Percentiles rank a stretch among this genome's conserved stretches.
phyloP scores from a whole-genome alignment of 2,797 vertebrate species.

The Pseudotriccus pelzelni region DNA sequence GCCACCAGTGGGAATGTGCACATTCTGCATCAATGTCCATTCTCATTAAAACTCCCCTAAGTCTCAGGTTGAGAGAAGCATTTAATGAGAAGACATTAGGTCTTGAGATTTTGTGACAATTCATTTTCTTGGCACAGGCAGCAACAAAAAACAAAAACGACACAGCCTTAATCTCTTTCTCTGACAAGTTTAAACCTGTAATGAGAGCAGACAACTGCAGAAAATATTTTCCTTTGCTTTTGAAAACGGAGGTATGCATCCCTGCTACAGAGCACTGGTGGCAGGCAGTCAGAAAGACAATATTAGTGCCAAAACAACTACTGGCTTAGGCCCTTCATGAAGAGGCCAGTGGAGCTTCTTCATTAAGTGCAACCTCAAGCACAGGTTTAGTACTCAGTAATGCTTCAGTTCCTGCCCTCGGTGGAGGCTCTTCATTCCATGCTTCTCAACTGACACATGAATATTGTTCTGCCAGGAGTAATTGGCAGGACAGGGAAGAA shows the following conservation, averaged over 20 bases:
- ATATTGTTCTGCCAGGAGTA: neutral
- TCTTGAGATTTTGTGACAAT: conserved; percentile 18
- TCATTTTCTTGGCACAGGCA: conserved; percentile 47
- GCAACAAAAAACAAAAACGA: neutral
- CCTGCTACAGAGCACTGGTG: neutral
- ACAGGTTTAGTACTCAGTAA: neutral
- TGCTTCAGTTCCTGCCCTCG: neutral
- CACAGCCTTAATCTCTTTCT: conserved; percentile 21
- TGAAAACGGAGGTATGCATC: neutral
- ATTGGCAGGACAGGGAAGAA: neutral
- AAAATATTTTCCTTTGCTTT: neutral
- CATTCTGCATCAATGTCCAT: neutral
- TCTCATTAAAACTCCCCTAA: neutral
- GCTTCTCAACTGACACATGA: neutral
- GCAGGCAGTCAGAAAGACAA: neutral
- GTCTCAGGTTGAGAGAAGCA: neutral
- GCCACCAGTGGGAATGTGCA: neutral
- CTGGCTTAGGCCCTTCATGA: neutral
- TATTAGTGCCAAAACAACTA: neutral
- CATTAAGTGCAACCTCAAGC: neutral
- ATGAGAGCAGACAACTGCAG: conserved; percentile 29
- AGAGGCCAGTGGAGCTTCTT: neutral
- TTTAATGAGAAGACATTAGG: conserved; percentile 22
- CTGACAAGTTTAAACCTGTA: neutral
- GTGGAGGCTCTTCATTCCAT: neutral